phyloP scores from a whole-genome alignment of 1,140 invertebrate species.

The Sarcophaga bullata region DNA sequence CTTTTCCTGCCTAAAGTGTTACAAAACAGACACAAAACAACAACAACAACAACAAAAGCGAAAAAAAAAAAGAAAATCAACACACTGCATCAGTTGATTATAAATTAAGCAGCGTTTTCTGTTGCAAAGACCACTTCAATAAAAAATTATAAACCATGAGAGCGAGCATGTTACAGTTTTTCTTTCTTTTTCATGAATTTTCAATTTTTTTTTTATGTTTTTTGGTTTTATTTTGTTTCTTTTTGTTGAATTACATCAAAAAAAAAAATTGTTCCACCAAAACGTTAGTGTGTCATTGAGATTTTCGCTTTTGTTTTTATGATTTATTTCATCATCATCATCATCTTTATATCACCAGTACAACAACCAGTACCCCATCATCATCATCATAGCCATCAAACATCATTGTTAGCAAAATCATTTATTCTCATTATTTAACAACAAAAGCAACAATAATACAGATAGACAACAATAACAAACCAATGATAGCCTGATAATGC shows the following conservation, averaged over 20 bases:
- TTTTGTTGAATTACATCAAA: background rate
- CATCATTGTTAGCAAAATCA: background rate
- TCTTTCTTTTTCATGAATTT: background rate
- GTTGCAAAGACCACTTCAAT: background rate
- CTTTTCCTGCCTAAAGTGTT: constrained; percentile 5
- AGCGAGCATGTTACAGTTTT: background rate
- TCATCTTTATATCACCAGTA: background rate
- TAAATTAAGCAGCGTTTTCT: background rate
- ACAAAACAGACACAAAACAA: background rate
- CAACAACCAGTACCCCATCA: background rate
- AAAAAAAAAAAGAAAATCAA: background rate
- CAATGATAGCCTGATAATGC: too few relatives aligned
- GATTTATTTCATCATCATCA: constrained; percentile 13
- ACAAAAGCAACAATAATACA: background rate
- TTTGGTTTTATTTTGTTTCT: background rate
- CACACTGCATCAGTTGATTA: constrained; percentile 6
- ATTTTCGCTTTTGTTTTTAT: constrained; percentile 36
- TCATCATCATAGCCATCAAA: background rate
- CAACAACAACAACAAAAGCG: background rate
- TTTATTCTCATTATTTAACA: constrained; percentile 3
- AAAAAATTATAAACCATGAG: background rate
- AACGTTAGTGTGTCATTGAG: constrained; percentile 37
- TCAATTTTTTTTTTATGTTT: background rate
- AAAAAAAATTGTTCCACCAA: background rate
- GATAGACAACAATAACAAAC: background rate